Evolutionary conservation across 1,140 invertebrate genomes (phyloP).

Genomic region (Zaprionus capensis): DNA sequence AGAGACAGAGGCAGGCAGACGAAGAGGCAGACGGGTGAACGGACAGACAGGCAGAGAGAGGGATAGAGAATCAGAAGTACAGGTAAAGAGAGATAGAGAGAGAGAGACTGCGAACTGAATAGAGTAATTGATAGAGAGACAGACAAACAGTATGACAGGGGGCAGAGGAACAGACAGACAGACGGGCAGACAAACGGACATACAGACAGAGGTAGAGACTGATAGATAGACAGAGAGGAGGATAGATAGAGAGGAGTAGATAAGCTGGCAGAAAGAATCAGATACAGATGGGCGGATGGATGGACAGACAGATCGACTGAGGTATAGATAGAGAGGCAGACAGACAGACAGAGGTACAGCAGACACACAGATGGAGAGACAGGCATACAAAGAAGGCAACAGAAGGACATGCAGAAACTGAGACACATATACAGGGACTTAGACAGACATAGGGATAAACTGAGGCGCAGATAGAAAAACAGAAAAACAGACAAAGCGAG

Average conservation of each 20-base stretch:
- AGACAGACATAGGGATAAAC: background rate
- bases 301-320: background rate
- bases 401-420: background rate
- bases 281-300: background rate
- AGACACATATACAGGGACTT: background rate
- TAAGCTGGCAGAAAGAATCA: background rate
- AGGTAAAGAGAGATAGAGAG: background rate
- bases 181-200: background rate
- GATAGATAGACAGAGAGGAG: background rate
- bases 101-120: background rate
- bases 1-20: background rate
- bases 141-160: background rate
- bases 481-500: conserved; percentile 1
- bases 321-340: background rate
- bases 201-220: too few relatives aligned
- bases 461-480: too few relatives aligned
- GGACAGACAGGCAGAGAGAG: background rate
- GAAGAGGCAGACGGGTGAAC: background rate
- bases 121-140: background rate
- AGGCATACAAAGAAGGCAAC: background rate
- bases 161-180: background rate
- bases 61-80: background rate
- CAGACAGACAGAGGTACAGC: background rate
- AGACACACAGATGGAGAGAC: background rate
- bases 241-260: background rate